phyloP scores from a whole-genome alignment of 2,888 invertebrate species.

The Chrysolina haemoptera region DNA sequence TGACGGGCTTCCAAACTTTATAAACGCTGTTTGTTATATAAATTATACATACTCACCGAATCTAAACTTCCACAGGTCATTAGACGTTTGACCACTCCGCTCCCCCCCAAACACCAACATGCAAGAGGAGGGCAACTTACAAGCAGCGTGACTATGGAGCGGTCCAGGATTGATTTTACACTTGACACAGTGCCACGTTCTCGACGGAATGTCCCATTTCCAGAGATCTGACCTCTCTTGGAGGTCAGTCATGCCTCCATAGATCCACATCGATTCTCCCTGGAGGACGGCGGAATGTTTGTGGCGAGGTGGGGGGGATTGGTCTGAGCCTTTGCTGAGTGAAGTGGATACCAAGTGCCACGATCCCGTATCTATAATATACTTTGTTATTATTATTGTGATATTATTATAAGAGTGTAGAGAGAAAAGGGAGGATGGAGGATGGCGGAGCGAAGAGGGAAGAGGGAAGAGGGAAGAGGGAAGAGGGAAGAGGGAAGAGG shows the following conservation, averaged over 20 bases:
- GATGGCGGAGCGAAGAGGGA: no score
- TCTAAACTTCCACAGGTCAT: constrained; percentile 88
- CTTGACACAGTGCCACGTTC: constrained; percentile 78
- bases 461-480: no score
- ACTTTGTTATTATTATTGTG: background rate
- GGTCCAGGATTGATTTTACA: constrained; percentile 79
- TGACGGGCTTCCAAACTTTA: background rate
- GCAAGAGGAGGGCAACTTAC: constrained; percentile 79
- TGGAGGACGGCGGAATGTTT: constrained; percentile 88
- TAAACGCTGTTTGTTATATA: background rate
- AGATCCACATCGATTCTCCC: constrained; percentile 86
- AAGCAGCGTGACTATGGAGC: constrained; percentile 85
- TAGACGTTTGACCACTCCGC: constrained; percentile 78
- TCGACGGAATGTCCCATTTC: constrained; percentile 64
- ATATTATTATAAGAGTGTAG: no score
- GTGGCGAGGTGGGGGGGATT: constrained; percentile 82
- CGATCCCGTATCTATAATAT: constrained; percentile 80
- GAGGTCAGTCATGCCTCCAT: constrained; percentile 90
- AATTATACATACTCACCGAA: constrained; percentile 74
- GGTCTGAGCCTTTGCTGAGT: constrained; percentile 64
- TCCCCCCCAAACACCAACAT: constrained; percentile 89
- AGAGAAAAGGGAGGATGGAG: no score
- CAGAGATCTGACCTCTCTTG: constrained; percentile 70
- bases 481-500: no score
- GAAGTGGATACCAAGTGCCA: constrained; percentile 78